Base-by-base conservation (phyloP, 92 coral and sea anemone species). In the Chrysogorgia sp. region DNA sequence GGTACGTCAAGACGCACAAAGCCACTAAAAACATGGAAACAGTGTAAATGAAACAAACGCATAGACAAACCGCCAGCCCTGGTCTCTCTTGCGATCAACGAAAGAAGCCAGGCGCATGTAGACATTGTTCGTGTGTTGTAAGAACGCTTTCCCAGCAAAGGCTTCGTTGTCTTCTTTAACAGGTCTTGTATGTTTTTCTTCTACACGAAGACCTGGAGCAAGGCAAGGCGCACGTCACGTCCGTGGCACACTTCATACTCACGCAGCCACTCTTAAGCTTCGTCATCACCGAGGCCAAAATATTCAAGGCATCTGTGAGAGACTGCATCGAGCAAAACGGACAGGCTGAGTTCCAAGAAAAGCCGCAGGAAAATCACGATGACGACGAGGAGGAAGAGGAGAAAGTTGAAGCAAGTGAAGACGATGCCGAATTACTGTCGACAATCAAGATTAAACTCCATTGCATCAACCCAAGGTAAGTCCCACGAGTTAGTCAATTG, bases 251-350 rank as follows among this genome's bases (percentile, higher is more conserved):
- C 74, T 94, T 94, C 45, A 91, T 74, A 17, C 97, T 94, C 34
- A 91, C 98, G 1, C 98, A 94, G 22, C 97, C 98, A 14, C 91
- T 91, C 20, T 89, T 94, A 7, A 94, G 98, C 59, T 94, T 94
- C 65, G 88, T 89, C 50, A 88, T 94, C 43, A 86, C 94, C 23
- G 82, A 94, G 80, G 97, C 91, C 33, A 91, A 87, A 80, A 63
- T 81, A 62, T 91, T 89, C 85, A 92, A 89, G 82, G 88, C 83
- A 3, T 71, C 78, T 10, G 64, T 53, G 45, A 71, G 78, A 48
- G 84, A 83, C 59, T 77, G 85, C 12, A 85, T 83, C 0, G 87
- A 83, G 25, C 92, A 94, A 72, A 89, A 91, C 67, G 90, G 90
- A 30, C 89, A 94, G 30, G 77, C 69, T 14, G 75, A 80, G 29